Conservation (phyloP, 2,113 vertebrate genomes). For the Pagrus major region DNA sequence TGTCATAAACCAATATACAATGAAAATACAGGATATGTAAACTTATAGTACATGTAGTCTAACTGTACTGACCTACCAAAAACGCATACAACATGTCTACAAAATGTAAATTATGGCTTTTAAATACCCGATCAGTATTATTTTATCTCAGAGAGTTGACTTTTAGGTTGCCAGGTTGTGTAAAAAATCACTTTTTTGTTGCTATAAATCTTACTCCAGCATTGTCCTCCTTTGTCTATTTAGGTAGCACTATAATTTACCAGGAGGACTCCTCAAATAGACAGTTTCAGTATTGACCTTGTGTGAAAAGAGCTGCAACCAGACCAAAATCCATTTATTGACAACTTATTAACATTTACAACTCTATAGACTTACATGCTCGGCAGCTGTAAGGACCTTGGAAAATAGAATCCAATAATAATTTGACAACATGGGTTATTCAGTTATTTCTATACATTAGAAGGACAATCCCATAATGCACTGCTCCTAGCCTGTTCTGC, state of each 20-base stretch:
- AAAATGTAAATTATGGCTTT: too few relatives aligned
- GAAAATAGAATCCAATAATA: slow-evolving; percentile 13
- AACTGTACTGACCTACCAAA: too few relatives aligned
- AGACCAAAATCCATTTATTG: slow-evolving; percentile 44
- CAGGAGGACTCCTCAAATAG: background rate
- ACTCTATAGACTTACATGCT: slow-evolving; percentile 25
- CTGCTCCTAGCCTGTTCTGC: background rate
- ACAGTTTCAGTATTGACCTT: slow-evolving; percentile 15
- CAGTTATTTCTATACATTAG: slow-evolving; percentile 9
- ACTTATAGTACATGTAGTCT: too few relatives aligned
- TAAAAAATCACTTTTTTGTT: background rate
- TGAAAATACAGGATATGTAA: too few relatives aligned
- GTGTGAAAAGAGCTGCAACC: slow-evolving; percentile 24
- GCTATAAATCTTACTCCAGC: background rate
- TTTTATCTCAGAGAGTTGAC: background rate
- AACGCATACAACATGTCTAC: too few relatives aligned
- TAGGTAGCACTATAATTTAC: background rate
- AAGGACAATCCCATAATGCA: background rate
- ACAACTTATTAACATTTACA: slow-evolving; percentile 44
- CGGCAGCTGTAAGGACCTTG: slow-evolving; percentile 27
- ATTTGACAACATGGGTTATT: background rate
- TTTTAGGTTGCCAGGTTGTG: background rate
- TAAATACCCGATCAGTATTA: background rate
- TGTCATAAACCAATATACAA: too few relatives aligned
- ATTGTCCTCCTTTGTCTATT: background rate